These are phyloP conservation scores for Euthynnus affinis DNA, from an alignment of 2,797 vertebrate genomes.

Conservation along the genomic window DNA sequence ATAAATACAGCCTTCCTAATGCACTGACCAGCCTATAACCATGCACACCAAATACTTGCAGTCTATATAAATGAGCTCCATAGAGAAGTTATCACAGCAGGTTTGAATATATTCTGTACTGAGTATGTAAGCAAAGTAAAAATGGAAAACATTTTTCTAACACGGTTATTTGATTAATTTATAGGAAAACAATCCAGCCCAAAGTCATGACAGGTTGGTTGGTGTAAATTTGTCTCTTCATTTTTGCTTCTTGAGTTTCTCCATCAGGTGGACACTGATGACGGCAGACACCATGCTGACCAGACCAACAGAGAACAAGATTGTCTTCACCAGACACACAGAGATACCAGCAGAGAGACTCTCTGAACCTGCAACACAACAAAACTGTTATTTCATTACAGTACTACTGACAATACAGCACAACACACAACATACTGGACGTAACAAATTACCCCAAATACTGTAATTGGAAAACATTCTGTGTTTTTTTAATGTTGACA, in stretches of 20 bases:
- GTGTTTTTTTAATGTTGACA: too few species aligned
- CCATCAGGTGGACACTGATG: constrained; percentile 38
- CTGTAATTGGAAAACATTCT: too few species aligned
- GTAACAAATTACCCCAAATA: too few species aligned
- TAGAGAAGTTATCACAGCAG: too few species aligned
- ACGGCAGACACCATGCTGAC: constrained; percentile 45
- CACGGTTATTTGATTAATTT: not conserved
- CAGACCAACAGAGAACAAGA: constrained; percentile 35
- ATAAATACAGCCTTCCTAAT: not conserved
- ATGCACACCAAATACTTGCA: not conserved
- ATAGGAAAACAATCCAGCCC: accelerated
- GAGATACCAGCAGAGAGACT: not conserved
- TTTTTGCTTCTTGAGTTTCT: not conserved
- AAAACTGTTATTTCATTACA: not conserved
- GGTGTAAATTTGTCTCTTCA: not conserved
- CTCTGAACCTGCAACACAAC: constrained; percentile 10
- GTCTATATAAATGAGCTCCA: too few species aligned
- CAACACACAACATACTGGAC: too few species aligned
- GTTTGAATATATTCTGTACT: not conserved
- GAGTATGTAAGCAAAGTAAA: not conserved
- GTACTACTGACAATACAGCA: too few species aligned
- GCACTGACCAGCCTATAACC: not conserved
- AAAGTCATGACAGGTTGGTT: not conserved
- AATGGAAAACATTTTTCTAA: not conserved
- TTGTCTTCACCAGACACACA: constrained; percentile 38